phyloP scores from a whole-genome alignment of 2,888 invertebrate species.

The Pachymerium ferrugineum region DNA sequence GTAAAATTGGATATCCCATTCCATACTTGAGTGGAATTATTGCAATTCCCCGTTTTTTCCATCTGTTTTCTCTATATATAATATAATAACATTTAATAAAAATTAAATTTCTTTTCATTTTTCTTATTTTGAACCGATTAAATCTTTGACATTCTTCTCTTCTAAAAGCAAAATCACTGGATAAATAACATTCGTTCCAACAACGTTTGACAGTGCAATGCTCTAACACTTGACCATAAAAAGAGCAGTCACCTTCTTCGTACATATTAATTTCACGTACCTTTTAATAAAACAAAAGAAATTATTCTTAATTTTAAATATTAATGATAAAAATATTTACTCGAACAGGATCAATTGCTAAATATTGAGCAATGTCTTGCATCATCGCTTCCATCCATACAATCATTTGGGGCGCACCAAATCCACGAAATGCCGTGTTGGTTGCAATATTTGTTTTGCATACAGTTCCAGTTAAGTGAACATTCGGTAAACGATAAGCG shows the following conservation, averaged over 20 bases:
- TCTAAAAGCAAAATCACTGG: constrained; percentile 60
- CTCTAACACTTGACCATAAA: constrained; percentile 66
- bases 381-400: constrained; percentile 69
- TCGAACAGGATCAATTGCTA: constrained; percentile 60
- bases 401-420: constrained; percentile 89
- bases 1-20: constrained; percentile 68
- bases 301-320: background rate
- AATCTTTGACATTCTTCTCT: constrained; percentile 59
- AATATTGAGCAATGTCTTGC: constrained; percentile 64
- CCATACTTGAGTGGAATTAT: constrained; percentile 79
- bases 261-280: constrained; percentile 67
- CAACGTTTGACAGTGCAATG: constrained; percentile 68
- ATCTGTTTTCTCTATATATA: constrained; percentile 66
- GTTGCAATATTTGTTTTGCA: constrained; percentile 87
- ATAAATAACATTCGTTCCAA: constrained; percentile 69
- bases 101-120: background rate
- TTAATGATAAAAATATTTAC: constrained; percentile 47
- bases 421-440: constrained; percentile 89
- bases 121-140: constrained; percentile 57
- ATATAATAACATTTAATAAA: background rate
- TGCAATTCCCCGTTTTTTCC: constrained; percentile 78
- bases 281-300: constrained; percentile 44
- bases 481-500: constrained; percentile 69
- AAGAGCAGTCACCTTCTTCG: constrained; percentile 68
- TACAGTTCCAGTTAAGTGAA: constrained; percentile 58